These are phyloP conservation scores for Gasteruption jaculator DNA, from an alignment of 2,888 invertebrate species.

Conservation along the genomic window DNA sequence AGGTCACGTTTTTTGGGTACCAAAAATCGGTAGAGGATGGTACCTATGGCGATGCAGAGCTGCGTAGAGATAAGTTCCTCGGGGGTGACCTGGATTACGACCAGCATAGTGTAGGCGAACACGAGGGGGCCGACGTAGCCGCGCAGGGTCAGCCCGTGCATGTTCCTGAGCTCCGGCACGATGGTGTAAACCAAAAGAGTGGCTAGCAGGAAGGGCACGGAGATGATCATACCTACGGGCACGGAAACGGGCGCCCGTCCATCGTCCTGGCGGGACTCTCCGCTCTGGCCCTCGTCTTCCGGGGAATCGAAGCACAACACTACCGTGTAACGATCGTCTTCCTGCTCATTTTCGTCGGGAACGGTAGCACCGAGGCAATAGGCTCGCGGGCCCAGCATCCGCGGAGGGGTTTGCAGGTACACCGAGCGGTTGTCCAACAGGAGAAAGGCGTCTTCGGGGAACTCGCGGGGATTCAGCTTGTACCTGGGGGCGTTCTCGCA, in stretches of 20 bases:
- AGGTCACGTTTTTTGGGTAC: no score
- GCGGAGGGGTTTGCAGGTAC: not conserved
- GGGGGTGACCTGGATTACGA: slow-evolving; percentile 24
- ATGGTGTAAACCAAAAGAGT: slow-evolving; percentile 43
- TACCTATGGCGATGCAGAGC: slow-evolving; percentile 32
- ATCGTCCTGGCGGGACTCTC: not conserved
- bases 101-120: slow-evolving; percentile 34
- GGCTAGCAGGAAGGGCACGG: slow-evolving; percentile 39
- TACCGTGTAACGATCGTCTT: slow-evolving; percentile 19
- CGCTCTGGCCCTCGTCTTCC: not conserved
- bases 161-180: slow-evolving; percentile 41
- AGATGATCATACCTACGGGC: slow-evolving; percentile 36
- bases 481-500: slow-evolving; percentile 22
- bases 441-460: slow-evolving; percentile 20
- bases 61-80: slow-evolving; percentile 17
- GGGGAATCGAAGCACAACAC: slow-evolving; percentile 27
- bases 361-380: slow-evolving; percentile 30
- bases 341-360: not conserved
- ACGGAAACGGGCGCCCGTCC: slow-evolving; percentile 11
- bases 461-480: slow-evolving; percentile 21
- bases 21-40: no score
- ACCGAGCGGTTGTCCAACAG: slow-evolving; percentile 33
- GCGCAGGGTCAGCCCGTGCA: slow-evolving; percentile 44
- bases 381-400: not conserved
- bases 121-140: slow-evolving; percentile 37